Percentiles rank a stretch among this genome's conserved stretches.
Conservation (phyloP, 2,113 vertebrate species). For the Accipiter virgatus region DNA sequence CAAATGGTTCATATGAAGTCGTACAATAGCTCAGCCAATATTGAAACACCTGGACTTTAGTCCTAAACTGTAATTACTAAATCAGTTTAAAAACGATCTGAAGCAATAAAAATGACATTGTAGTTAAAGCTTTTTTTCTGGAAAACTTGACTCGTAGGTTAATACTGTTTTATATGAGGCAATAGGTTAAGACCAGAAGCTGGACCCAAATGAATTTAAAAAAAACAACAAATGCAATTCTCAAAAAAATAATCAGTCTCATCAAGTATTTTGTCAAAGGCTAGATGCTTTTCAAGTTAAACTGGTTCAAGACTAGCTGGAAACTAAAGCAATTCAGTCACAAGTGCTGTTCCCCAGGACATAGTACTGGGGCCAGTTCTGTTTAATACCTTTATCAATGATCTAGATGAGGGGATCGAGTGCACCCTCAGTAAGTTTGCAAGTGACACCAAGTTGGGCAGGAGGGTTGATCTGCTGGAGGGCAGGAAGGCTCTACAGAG, state of each 20-base stretch:
- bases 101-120: not conserved
- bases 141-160: not conserved
- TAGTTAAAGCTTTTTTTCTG: not conserved
- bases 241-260: not conserved
- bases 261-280: not conserved
- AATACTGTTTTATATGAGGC: not conserved
- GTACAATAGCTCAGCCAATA: not conserved
- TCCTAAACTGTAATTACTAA: not conserved
- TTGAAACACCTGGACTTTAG: not conserved
- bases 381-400: no score
- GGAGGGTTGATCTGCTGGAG: no score
- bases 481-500: no score
- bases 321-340: not conserved
- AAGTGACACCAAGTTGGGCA: no score
- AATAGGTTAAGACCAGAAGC: not conserved
- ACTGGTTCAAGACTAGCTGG: not conserved
- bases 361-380: no score
- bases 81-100: not conserved
- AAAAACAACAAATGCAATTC: not conserved
- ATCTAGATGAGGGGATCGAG: no score
- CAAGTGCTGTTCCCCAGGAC: no score
- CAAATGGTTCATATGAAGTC: not conserved
- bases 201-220: not conserved
- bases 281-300: not conserved
- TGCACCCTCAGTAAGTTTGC: no score